Evolutionary conservation across 2,113 vertebrate genomes (phyloP).

Genomic region (Tachysurus fulvidraco): DNA sequence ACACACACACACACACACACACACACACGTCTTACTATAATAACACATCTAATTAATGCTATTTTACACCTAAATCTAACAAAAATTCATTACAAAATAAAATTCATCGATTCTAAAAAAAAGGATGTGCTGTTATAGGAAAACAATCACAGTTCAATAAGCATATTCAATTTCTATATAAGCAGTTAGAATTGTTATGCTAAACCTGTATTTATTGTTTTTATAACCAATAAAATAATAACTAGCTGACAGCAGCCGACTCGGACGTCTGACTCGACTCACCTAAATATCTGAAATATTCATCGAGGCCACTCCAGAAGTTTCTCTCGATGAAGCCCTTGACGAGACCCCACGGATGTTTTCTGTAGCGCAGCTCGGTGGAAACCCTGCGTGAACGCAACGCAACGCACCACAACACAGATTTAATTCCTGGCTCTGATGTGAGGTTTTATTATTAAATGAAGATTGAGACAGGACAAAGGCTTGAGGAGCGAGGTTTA

Average conservation of each 20-base stretch:
- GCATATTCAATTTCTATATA: background rate
- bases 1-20: constrained; percentile 24
- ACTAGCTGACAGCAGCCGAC: background rate
- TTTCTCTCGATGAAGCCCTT: constrained; percentile 99
- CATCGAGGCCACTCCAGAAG: constrained; percentile 96
- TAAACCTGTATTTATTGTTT: background rate
- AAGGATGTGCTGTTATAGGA: background rate
- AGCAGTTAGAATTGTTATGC: background rate
- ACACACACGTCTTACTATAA: background rate
- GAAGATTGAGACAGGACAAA: background rate
- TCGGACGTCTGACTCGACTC: constrained; percentile 78
- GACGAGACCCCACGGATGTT: constrained; percentile 97
- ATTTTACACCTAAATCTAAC: background rate
- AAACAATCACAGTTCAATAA: background rate
- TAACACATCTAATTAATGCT: background rate
- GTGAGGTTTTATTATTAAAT: background rate
- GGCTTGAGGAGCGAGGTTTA: background rate
- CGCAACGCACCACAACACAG: background rate
- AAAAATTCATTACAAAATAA: too few relatives aligned
- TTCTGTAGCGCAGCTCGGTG: constrained; percentile 93
- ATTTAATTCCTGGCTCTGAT: background rate
- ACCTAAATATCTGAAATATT: constrained; percentile 97
- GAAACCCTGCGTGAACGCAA: constrained; percentile 79
- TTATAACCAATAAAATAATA: background rate
- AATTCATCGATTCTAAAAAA: too few relatives aligned